phyloP scores from a whole-genome alignment of 2,113 vertebrate species.

The Upupa epops region DNA sequence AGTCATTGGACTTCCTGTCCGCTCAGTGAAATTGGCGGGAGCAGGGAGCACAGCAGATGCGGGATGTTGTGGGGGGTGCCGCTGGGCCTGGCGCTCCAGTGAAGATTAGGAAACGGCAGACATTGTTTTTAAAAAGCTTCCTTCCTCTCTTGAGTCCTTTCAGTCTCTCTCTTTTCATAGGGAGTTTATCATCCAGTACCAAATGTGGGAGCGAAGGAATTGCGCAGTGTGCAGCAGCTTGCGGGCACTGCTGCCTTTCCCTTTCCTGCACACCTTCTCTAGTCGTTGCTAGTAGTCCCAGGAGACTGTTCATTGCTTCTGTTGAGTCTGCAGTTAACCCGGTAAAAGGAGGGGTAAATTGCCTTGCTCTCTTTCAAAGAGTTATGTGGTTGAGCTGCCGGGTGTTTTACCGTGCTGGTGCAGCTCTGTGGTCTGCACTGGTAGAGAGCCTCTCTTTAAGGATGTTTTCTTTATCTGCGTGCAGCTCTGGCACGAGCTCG shows the following conservation, averaged over 20 bases:
- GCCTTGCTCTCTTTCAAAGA: too few species aligned
- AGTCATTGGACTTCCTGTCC: background rate
- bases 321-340: background rate
- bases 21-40: background rate
- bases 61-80: background rate
- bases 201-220: slow-evolving; percentile 38
- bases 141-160: slow-evolving; percentile 28
- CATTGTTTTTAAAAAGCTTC: background rate
- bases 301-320: background rate
- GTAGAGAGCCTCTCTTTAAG: too few species aligned
- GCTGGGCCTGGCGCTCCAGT: background rate
- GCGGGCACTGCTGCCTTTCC: background rate
- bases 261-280: background rate
- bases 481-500: background rate
- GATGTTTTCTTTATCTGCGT: background rate
- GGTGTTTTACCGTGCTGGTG: too few species aligned
- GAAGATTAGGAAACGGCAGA: slow-evolving; percentile 3
- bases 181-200: background rate
- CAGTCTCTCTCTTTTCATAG: background rate
- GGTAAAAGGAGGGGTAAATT: background rate
- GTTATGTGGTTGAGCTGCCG: too few species aligned
- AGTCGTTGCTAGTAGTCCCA: background rate
- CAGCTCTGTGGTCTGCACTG: too few species aligned
- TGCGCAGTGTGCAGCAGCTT: background rate
- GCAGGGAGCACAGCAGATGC: background rate